Percentiles rank a stretch among this genome's conserved stretches.
Evolutionary conservation across 2,797 vertebrate genomes (phyloP).

Genomic region (Tokudaia tokunoshimensis): DNA sequence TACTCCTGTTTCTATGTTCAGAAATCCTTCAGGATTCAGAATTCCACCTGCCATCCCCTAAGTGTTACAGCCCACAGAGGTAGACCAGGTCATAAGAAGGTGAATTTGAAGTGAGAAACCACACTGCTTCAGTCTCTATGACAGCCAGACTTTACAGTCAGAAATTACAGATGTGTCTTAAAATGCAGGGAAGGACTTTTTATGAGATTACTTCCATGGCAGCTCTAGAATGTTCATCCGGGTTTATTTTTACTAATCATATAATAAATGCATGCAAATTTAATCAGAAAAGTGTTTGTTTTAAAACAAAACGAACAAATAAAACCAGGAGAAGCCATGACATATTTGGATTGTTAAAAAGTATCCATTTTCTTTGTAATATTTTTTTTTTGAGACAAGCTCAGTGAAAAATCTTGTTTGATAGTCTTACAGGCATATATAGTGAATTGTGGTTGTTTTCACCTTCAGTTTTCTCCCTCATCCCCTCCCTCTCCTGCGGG

Average conservation of each 20-base stretch:
- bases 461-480: not conserved
- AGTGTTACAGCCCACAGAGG: slow-evolving; percentile 65
- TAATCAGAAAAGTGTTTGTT: slow-evolving; percentile 64
- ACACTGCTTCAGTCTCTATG: slow-evolving; percentile 36
- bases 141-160: slow-evolving; percentile 53
- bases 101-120: slow-evolving; percentile 74
- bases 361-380: not conserved
- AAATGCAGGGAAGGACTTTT: slow-evolving; percentile 67
- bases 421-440: not conserved
- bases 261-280: slow-evolving; percentile 37
- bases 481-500: not conserved
- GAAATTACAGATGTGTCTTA: slow-evolving; percentile 64
- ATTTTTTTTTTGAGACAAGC: not conserved
- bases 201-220: slow-evolving; percentile 52
- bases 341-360: slow-evolving; percentile 65
- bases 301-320: not conserved
- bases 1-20: slow-evolving; percentile 47
- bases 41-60: slow-evolving; percentile 67
- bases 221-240: slow-evolving; percentile 62
- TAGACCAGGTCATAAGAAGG: slow-evolving; percentile 74
- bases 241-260: slow-evolving; percentile 71
- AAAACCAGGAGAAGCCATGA: slow-evolving; percentile 25
- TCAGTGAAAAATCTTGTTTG: not conserved
- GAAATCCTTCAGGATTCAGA: not conserved
- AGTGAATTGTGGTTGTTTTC: not conserved